Evolutionary conservation across 2,113 vertebrate species (phyloP).

Genomic region (Pygoscelis antarcticus): DNA sequence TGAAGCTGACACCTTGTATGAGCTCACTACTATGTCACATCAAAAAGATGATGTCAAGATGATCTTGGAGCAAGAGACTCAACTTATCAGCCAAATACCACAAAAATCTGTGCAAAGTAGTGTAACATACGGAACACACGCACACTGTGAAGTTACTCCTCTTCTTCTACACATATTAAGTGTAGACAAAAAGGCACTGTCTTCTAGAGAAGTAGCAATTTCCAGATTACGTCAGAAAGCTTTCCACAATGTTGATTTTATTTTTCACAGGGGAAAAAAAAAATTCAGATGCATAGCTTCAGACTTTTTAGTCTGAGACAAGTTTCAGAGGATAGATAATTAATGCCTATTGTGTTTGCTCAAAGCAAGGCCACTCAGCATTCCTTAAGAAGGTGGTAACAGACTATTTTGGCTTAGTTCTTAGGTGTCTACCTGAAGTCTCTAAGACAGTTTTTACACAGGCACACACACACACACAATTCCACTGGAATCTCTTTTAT

Average conservation of each 20-base stretch:
- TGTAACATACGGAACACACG: background rate
- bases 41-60: background rate
- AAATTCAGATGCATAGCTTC: background rate
- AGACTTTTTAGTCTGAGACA: background rate
- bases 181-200: background rate
- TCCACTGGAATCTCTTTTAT: background rate
- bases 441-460: background rate
- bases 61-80: background rate
- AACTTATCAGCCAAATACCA: background rate
- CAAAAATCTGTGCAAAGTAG: background rate
- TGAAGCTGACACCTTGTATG: background rate
- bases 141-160: background rate
- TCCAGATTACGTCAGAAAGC: background rate
- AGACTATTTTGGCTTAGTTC: background rate
- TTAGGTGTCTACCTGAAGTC: background rate
- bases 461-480: background rate
- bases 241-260: background rate
- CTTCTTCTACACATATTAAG: background rate
- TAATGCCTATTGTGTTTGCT: background rate
- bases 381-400: background rate
- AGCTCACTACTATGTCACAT: background rate
- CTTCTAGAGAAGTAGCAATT: background rate
- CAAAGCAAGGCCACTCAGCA: background rate
- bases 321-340: background rate
- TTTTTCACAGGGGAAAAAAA: background rate